These are phyloP conservation scores for Linnaemya tessellans DNA, from an alignment of 2,888 invertebrate species.

Conservation along the genomic window DNA sequence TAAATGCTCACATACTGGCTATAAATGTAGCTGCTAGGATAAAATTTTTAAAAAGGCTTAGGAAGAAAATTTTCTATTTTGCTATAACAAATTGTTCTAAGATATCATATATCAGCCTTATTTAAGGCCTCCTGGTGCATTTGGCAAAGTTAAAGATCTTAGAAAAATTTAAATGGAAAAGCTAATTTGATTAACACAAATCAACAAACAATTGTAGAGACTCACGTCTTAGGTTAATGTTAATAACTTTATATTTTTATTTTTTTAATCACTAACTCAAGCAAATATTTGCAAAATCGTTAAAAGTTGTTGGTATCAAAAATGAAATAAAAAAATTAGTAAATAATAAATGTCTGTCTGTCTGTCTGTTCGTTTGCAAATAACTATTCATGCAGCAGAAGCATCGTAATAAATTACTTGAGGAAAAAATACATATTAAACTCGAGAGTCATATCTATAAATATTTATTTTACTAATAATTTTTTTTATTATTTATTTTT, in stretches of 20 bases:
- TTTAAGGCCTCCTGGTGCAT: too few species aligned
- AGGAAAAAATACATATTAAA: not conserved
- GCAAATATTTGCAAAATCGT: constrained; percentile 45
- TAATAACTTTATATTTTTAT: constrained; percentile 9
- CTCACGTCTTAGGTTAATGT: constrained; percentile 27
- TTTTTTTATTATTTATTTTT: constrained; percentile 28
- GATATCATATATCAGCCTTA: too few species aligned
- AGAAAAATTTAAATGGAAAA: not conserved
- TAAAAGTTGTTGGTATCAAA: constrained; percentile 4
- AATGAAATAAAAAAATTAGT: not conserved
- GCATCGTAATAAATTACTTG: constrained; percentile 2
- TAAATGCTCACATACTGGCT: too few species aligned
- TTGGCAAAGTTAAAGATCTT: too few species aligned
- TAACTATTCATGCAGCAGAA: not conserved
- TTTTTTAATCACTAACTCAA: not conserved
- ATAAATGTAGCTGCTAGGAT: too few species aligned
- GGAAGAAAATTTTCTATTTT: too few species aligned
- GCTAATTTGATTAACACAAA: not conserved
- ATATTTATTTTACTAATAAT: constrained; percentile 25
- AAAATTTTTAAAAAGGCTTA: too few species aligned
- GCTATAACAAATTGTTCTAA: too few species aligned
- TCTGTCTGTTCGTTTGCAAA: too few species aligned
- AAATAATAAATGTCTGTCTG: constrained; percentile 11
- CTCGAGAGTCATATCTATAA: constrained; percentile 8
- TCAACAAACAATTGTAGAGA: constrained; percentile 12